These are phyloP conservation scores for Calliphora vomitoria DNA, from an alignment of 2,888 invertebrate species.

Conservation along the genomic window DNA sequence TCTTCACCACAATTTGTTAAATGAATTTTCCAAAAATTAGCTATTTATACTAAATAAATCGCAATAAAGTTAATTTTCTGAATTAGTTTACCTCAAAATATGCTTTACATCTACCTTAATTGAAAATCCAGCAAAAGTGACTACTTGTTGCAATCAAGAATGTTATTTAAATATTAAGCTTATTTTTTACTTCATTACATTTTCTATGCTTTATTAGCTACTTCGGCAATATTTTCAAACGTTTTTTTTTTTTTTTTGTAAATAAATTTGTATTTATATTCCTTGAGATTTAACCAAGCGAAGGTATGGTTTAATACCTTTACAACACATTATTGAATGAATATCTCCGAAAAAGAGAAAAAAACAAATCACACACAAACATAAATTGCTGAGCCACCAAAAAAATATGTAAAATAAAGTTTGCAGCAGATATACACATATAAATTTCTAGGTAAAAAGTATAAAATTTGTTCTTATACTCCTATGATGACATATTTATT, in stretches of 20 bases:
- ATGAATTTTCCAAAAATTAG: too few relatives aligned
- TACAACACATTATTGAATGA: slow-evolving; percentile 50
- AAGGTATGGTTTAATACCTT: slow-evolving; percentile 50
- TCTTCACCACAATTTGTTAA: too few relatives aligned
- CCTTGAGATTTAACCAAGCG: slow-evolving; percentile 22
- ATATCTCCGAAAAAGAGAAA: not conserved
- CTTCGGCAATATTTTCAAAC: slow-evolving; percentile 34
- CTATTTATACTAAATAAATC: too few relatives aligned
- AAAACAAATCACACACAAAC: slow-evolving; percentile 5
- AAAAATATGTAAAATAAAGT: slow-evolving; percentile 4
- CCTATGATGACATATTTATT: slow-evolving; percentile 55
- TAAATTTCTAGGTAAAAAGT: slow-evolving; percentile 12
- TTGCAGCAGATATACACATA: slow-evolving; percentile 1
- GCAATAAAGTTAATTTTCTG: too few relatives aligned
- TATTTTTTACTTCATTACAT: slow-evolving; percentile 36
- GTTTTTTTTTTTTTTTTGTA: not conserved
- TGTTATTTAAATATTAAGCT: not conserved
- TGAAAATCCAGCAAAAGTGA: not conserved
- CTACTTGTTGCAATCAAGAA: slow-evolving; percentile 13
- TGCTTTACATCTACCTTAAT: not conserved
- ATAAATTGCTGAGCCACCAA: slow-evolving; percentile 2
- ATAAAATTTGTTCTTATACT: slow-evolving; percentile 18
- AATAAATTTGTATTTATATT: slow-evolving; percentile 25
- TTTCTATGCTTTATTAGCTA: slow-evolving; percentile 35
- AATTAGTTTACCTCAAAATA: not conserved